Evolutionary conservation across 2,888 invertebrate genomes (phyloP).

Genomic region (Epicampocera succincta): DNA sequence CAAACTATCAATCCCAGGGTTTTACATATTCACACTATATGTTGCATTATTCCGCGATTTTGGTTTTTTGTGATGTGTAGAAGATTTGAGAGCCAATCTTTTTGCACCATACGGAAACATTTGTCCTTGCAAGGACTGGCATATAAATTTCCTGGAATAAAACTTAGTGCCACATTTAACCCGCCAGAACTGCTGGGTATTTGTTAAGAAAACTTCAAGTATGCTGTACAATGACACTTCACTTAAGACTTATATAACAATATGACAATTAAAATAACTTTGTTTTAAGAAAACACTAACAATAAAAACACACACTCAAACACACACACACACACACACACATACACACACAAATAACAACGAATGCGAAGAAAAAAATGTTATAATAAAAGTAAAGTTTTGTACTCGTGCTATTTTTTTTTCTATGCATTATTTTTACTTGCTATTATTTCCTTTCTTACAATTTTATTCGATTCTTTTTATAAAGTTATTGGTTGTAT

Average conservation of each 20-base stretch:
- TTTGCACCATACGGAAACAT: too few species aligned
- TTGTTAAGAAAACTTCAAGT: neutral
- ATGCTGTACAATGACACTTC: constrained; percentile 51
- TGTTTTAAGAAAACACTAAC: constrained; percentile 30
- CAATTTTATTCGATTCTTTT: constrained; percentile 40
- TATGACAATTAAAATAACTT: constrained; percentile 66
- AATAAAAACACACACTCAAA: constrained; percentile 30
- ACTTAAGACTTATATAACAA: constrained; percentile 62
- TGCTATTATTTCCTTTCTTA: constrained; percentile 16
- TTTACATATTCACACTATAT: too few species aligned
- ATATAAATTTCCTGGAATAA: too few species aligned
- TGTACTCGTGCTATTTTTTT: constrained; percentile 40
- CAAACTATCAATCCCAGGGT: too few species aligned
- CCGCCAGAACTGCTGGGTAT: constrained; percentile 3
- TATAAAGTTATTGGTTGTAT: constrained; percentile 60
- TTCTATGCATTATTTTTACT: constrained; percentile 29
- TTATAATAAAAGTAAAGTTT: constrained; percentile 34
- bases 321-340: neutral
- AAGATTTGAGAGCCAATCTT: too few species aligned
- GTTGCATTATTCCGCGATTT: too few species aligned
- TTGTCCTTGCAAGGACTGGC: too few species aligned
- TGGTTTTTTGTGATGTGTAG: too few species aligned
- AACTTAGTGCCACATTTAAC: neutral
- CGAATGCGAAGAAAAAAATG: neutral
- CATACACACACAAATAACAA: neutral